Base-by-base conservation (phyloP, 2,113 vertebrate species). In the Melierax canorus region DNA sequence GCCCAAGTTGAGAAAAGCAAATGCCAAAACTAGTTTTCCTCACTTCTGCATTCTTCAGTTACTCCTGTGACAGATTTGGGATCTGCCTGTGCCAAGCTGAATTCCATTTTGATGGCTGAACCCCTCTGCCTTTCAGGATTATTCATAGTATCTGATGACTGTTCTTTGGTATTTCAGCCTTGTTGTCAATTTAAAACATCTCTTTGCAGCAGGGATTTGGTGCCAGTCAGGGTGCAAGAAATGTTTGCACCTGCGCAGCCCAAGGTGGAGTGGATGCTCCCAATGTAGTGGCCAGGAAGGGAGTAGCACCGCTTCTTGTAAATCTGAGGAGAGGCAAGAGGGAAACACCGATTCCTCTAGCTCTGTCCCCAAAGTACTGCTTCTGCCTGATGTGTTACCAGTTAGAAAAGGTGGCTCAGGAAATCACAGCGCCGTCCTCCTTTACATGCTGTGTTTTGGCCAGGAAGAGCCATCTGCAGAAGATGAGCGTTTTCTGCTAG, bases 401-500 rank as follows among this genome's bases (percentile, higher is more conserved):
- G 62, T 30, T 17, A 46, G 43, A 41, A 64, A 64, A 63, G 36
- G 34, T 43, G 63, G 16, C 29, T 50, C 26, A 16, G n/a, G 62
- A 62, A 36, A 12, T 23, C 36, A 8, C 46, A 29, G 55, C 15
- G 63, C 56, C 4, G 4, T n/a, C 12, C 22, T 62, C 27, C 24
- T 50, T 69, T 39, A 36, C 43, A 3, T 21, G 29, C 8, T 56
- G 32, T 2, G 6, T 58, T 92, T 50, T 45, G 48, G 41, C 48
- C 18, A 43, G 22, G 62, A 78, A 55, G 46, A 79, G 13, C 32
- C 16, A 5, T 26, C 32, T 89, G 38, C 38, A 39, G 55, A 78
- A 72, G 12, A 34, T 0, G 0, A n/a, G 14, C 0, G 1, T 41
- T 32, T 53, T 78, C 21, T 51, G 9, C 22, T 27, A 23, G 17